Percentiles rank a stretch among this genome's conserved stretches.
phyloP scores from a whole-genome alignment of 2,113 vertebrate species.

The cattle (Bos taurus) region ARS-UCD2.0 NC_037357.1:76431501-76432000 shows the following conservation, averaged over 20 bases:
- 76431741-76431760: slow-evolving; percentile 60
- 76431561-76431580: slow-evolving; percentile 44
- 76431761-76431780: slow-evolving; percentile 65
- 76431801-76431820: slow-evolving; percentile 52
- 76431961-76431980: slow-evolving; percentile 42
- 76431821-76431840: slow-evolving; percentile 58
- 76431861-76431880: slow-evolving; percentile 61
- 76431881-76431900: slow-evolving; percentile 54
- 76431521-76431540: slow-evolving; percentile 31
- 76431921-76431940: neutral
- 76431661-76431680: slow-evolving; percentile 33
- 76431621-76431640: slow-evolving; percentile 38
- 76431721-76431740: slow-evolving; percentile 51
- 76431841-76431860: slow-evolving; percentile 70
- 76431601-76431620: slow-evolving; percentile 39
- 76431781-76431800: slow-evolving; percentile 46
- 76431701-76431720: slow-evolving; percentile 49
- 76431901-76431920: slow-evolving; percentile 37
- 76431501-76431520: slow-evolving; percentile 28
- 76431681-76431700: slow-evolving; percentile 43
- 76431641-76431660: slow-evolving; percentile 24
- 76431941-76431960: neutral
- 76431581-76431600: slow-evolving; percentile 38
- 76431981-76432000: slow-evolving; percentile 36
- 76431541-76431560: slow-evolving; percentile 5